phyloP scores from a whole-genome alignment of 2,888 invertebrate genomes.

The Eupithecia exiguata region DNA sequence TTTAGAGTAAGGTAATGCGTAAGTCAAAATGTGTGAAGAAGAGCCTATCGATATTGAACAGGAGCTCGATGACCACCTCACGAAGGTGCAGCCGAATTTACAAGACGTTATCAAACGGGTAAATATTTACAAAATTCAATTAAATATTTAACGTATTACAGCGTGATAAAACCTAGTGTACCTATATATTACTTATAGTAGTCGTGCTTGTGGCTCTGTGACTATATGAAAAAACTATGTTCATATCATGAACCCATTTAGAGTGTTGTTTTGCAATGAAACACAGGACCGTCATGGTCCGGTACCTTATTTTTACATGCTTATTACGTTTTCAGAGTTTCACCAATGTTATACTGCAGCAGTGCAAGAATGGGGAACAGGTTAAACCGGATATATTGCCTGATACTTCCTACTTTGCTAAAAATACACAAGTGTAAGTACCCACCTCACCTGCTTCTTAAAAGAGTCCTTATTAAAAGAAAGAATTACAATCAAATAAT shows the following conservation, averaged over 20 bases:
- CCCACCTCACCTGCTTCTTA: conserved; percentile 62
- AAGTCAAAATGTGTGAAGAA: conserved; percentile 67
- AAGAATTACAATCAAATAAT: too few species aligned
- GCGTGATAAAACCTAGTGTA: not conserved
- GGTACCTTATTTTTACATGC: not conserved
- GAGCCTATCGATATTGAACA: conserved; percentile 75
- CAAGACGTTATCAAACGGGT: conserved; percentile 85
- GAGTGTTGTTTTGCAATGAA: not conserved
- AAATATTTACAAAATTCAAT: conserved; percentile 52
- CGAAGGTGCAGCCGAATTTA: conserved; percentile 80
- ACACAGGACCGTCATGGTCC: not conserved
- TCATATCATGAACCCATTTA: not conserved
- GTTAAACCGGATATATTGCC: conserved; percentile 75
- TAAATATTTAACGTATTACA: not conserved
- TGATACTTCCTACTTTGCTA: conserved; percentile 81
- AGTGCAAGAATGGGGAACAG: conserved; percentile 78
- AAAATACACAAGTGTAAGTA: conserved; percentile 84
- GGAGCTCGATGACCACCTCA: conserved; percentile 77
- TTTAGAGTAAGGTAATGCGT: conserved; percentile 52
- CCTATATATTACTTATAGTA: not conserved
- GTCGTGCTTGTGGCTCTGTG: not conserved
- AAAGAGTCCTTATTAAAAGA: too few species aligned
- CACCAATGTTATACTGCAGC: conserved; percentile 83
- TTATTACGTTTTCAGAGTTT: conserved; percentile 76
- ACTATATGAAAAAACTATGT: not conserved